Evolutionary conservation across 2,888 invertebrate species (phyloP), one percentile per base, ranked within the genome.

Genomic region (Elysia crispata): DNA sequence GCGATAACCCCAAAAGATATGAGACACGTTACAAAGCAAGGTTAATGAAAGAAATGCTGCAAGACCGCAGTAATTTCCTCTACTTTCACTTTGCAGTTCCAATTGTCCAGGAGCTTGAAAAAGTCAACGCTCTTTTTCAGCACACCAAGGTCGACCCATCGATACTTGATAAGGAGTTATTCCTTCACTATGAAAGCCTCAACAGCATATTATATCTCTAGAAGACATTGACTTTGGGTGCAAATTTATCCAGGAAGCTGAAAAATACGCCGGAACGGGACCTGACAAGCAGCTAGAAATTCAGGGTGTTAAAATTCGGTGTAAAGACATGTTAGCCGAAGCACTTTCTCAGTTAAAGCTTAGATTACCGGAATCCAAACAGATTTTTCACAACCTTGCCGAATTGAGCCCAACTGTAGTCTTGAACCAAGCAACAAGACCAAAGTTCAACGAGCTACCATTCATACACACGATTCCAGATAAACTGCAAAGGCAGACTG

Each of bases 71-170:
- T 1, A 69, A 69, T 20, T 31, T 31, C n/a, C 15, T 41, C 1
- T 41, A 33, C 69, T 41, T 69, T 1, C 20, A 31, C 8, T 69
- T 69, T 20, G 69, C 69, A 30, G 33, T 20, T 3, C 69, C 69
- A 8, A 15, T 69, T n/a, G 69, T 69, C 1, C 31, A 69, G 13
- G 69, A 69, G 31, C 33, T 69, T 31, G 69, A 69, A 20, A 31
- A n/a, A 33, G 41, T 69, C 6, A 60, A 60, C 15, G 60, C 60
- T 60, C 60, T 60, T 15, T 60, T 60, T 60, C 23, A 23, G 6
- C 5, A 18, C 15, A 69, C 18, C 18, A n/a, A n/a, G n/a, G n/a
- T n/a, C n/a, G n/a, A n/a, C n/a, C n/a, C n/a, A 13, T 31, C 20
- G 33, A n/a, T 3, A 33, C 33, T 69, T 13, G 1, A 6, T 20